Evolutionary conservation across 2,888 invertebrate genomes (phyloP).

Genomic region (Andrena bucephala): DNA sequence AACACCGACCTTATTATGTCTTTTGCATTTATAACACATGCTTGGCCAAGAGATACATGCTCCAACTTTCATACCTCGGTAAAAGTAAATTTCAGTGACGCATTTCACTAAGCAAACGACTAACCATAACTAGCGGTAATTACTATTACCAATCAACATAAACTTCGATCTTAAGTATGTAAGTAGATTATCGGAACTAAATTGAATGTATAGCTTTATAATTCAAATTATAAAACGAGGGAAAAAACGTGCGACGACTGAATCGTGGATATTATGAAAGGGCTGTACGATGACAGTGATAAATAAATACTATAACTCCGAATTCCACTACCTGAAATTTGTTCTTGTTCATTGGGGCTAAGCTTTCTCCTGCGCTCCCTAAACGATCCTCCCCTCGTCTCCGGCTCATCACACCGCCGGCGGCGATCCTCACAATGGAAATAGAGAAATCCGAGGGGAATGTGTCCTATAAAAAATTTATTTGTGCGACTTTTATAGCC

Average conservation of each 20-base stretch:
- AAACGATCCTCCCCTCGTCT: neutral
- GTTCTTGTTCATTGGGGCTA: slow-evolving; percentile 46
- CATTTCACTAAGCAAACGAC: slow-evolving; percentile 80
- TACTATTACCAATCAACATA: slow-evolving; percentile 80
- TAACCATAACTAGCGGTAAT: slow-evolving; percentile 81
- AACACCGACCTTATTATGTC: slow-evolving; percentile 83
- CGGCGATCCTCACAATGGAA: slow-evolving; percentile 7
- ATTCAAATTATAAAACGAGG: slow-evolving; percentile 77
- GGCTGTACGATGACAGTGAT: slow-evolving; percentile 82
- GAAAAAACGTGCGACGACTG: slow-evolving; percentile 71
- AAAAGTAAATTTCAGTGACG: slow-evolving; percentile 74
- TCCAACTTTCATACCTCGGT: slow-evolving; percentile 81
- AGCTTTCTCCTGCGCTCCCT: slow-evolving; percentile 31
- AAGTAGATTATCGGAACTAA: slow-evolving; percentile 80
- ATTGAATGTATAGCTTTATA: slow-evolving; percentile 83
- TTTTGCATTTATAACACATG: slow-evolving; percentile 83
- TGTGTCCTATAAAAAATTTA: slow-evolving; percentile 70
- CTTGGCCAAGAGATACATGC: slow-evolving; percentile 75
- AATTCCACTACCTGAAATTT: slow-evolving; percentile 59
- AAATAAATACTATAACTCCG: slow-evolving; percentile 83
- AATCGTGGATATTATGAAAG: slow-evolving; percentile 82
- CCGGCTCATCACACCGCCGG: neutral
- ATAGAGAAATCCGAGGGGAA: neutral
- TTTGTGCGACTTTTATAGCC: slow-evolving; percentile 61
- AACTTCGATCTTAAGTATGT: slow-evolving; percentile 82